Base-by-base conservation (phyloP, 2,113 vertebrate genomes). In the Brachyhypopomus occidentalis region DNA sequence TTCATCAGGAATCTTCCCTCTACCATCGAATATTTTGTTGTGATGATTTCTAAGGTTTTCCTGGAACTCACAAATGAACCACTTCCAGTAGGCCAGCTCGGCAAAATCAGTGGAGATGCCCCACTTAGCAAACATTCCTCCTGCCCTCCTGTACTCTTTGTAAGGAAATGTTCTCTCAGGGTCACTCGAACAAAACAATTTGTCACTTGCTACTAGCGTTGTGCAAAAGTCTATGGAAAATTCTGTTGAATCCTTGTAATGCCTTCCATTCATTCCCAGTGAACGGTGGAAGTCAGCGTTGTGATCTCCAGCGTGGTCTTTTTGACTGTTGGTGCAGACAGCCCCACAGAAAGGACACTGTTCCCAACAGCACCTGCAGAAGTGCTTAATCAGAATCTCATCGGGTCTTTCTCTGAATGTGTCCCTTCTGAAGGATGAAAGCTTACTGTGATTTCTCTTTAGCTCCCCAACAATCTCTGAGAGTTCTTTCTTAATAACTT, bases 301-400 rank as follows among this genome's bases (percentile, higher is more conserved):
- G 74, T 82, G 80, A 55, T 72, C 38, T 72, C 41, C 80, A 52
- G 27, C 0, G 19, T 82, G 80, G 8, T 63, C 4, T 7, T 71
- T 0, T 38, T 70, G 55, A 36, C 64, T 77, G 74, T 77, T 77
- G 64, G 85, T 90, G 9, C 91, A 91, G 84, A 91, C 84, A 60
- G 91, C 88, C 45, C 48, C 30, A 71, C 90, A 92, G 84, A 91
- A 91, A 0, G 88, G 90, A 80, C 91, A 92, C 16, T 11, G 82
- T 64, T 81, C 87, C 91, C 91, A 92, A 85, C 91, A 92, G 62
- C 90, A 89, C 0, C 23, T 4, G 38, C 89, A 89, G 71, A 91
- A 78, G 14, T 89, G 89, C 22, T 88, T 72, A 0, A 89, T 87
- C 23, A 91, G 82, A 83, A 90, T 82, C n/a, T 86, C 62, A 70